Percentiles rank a stretch among this genome's conserved stretches.
Conservation (phyloP, 2,888 invertebrate species). For the Polydrusus cervinus region DNA sequence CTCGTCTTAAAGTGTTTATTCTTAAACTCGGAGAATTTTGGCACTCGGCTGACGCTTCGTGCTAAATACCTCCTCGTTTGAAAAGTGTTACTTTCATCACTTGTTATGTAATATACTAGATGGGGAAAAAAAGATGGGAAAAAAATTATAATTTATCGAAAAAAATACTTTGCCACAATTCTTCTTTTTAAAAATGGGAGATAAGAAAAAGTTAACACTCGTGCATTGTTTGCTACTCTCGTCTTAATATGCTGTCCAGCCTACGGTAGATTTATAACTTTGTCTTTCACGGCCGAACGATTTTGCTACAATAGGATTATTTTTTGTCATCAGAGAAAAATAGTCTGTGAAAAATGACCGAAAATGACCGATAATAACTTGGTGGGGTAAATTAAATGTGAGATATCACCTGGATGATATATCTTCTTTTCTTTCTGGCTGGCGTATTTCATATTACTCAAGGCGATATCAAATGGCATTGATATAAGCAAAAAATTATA, state of each 20-base stretch:
- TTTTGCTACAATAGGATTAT: conserved; percentile 6
- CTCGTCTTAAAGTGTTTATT: too few species aligned
- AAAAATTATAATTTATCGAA: too few species aligned
- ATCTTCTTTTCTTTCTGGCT: background rate
- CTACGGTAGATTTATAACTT: conserved; percentile 20
- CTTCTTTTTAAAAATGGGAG: background rate
- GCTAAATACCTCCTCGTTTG: too few species aligned
- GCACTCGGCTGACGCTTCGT: too few species aligned
- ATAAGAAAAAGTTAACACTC: background rate
- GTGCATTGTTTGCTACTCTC: background rate
- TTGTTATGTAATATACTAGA: too few species aligned
- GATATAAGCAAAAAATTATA: too few species aligned
- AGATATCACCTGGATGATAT: background rate
- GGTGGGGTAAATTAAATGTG: conserved; percentile 1
- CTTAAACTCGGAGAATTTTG: too few species aligned
- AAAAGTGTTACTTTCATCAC: too few species aligned
- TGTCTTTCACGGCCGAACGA: conserved; percentile 7
- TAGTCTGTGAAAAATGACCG: conserved; percentile 5
- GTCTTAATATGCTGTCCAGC: conserved; percentile 14
- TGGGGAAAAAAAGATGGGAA: too few species aligned
- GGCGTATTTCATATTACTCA: too few species aligned
- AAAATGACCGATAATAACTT: conserved; percentile 8
- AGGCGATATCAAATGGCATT: too few species aligned
- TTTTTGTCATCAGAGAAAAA: conserved; percentile 11
- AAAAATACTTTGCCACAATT: background rate